Evolutionary conservation across 2,113 vertebrate genomes (phyloP).

Genomic region (Spea multiplicata): DNA sequence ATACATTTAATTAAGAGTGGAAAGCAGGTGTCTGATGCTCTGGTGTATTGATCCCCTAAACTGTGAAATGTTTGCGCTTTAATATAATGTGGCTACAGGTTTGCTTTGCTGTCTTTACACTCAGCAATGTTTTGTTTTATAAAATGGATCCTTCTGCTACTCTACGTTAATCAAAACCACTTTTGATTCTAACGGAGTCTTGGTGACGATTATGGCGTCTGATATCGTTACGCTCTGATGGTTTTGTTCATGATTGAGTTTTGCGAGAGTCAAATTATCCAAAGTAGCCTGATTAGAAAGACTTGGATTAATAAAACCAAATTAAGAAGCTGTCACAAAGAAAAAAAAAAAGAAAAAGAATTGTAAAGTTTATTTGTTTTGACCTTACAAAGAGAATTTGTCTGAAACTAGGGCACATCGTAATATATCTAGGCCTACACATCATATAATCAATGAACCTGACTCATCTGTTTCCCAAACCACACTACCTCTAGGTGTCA

Average conservation of each 20-base stretch:
- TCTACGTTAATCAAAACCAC: constrained; percentile 29
- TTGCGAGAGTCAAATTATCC: constrained; percentile 41
- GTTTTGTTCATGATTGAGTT: constrained; percentile 33
- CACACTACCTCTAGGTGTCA: constrained; percentile 63
- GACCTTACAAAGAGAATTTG: constrained; percentile 68
- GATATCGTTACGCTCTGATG: constrained; percentile 35
- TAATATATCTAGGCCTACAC: constrained; percentile 54
- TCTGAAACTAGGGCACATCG: constrained; percentile 68
- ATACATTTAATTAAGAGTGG: not conserved
- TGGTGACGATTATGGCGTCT: constrained; percentile 33
- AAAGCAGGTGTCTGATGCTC: not conserved
- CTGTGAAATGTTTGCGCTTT: not conserved
- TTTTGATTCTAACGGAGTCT: constrained; percentile 41
- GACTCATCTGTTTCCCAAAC: constrained; percentile 64
- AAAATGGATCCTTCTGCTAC: constrained; percentile 14
- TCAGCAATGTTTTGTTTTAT: not conserved
- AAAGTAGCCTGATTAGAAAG: constrained; percentile 42
- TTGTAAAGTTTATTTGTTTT: constrained; percentile 55
- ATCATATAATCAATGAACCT: constrained; percentile 66
- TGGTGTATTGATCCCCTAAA: not conserved
- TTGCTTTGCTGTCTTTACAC: not conserved
- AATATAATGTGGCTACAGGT: not conserved
- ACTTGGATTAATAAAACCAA: constrained; percentile 45
- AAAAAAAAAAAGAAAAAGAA: not conserved
- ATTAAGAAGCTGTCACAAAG: constrained; percentile 41